Percentiles rank a stretch among this genome's conserved stretches.
These are phyloP conservation scores for Amphipoea oculea DNA, from an alignment of 2,888 invertebrate genomes.

Conservation along the genomic window DNA sequence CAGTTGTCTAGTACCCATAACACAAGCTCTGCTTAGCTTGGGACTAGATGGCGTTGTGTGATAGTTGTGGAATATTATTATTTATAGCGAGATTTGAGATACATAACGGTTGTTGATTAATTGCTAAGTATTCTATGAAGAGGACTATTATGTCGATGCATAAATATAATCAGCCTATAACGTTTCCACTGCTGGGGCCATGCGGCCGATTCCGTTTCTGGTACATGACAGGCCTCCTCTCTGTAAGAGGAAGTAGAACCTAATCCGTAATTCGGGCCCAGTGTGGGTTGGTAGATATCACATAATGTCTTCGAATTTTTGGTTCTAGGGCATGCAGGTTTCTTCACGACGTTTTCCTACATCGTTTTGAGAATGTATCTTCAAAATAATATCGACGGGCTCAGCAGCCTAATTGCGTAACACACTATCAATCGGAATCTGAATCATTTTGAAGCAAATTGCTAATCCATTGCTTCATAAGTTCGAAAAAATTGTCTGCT, in stretches of 20 bases:
- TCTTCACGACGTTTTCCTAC: too few species aligned
- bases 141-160: not conserved
- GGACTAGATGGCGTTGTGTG: too few species aligned
- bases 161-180: not conserved
- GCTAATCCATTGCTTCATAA: too few species aligned
- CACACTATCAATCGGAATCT: too few species aligned
- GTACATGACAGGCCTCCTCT: not conserved
- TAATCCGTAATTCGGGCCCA: too few species aligned
- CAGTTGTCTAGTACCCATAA: too few species aligned
- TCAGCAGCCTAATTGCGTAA: too few species aligned
- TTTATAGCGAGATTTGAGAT: not conserved
- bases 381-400: not conserved
- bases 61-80: too few species aligned
- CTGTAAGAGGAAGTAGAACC: not conserved
- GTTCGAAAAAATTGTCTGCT: too few species aligned
- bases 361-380: not conserved
- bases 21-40: too few species aligned
- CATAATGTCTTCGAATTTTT: not conserved
- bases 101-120: not conserved
- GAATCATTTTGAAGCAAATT: too few species aligned
- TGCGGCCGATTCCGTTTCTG: not conserved
- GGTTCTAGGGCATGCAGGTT: not conserved
- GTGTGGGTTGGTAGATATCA: not conserved
- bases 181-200: fast-evolving
- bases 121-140: not conserved